Conservation (phyloP, 2,113 vertebrate genomes). For the Pteropus alecto region DNA sequence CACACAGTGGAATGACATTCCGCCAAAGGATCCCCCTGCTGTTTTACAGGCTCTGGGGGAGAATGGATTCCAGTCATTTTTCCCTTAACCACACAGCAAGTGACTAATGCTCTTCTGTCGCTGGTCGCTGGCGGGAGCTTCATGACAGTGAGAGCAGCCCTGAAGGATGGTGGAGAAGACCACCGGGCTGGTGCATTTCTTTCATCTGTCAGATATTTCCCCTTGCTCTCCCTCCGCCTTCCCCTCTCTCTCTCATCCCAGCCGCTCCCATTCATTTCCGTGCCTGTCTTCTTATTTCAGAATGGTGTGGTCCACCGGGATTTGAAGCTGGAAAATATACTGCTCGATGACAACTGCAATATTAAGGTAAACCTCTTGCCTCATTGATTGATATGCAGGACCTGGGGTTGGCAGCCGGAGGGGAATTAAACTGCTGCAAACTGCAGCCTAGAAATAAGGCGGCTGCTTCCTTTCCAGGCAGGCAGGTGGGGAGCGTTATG, state of each 20-base stretch:
- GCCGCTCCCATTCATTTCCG: not conserved
- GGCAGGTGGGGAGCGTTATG: not conserved
- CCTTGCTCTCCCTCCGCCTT: not conserved
- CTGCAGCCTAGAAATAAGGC: not conserved
- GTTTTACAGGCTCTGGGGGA: slow-evolving; percentile 82
- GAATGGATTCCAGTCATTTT: slow-evolving; percentile 86
- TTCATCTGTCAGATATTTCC: slow-evolving; percentile 63
- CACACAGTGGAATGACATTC: slow-evolving; percentile 79
- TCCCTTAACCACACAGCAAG: slow-evolving; percentile 83
- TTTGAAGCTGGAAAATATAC: slow-evolving; percentile 98
- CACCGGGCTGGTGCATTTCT: slow-evolving; percentile 74
- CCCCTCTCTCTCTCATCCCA: not conserved
- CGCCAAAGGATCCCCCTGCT: slow-evolving; percentile 69
- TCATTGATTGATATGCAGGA: not conserved
- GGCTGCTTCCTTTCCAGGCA: not conserved
- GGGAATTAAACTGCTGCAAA: not conserved
- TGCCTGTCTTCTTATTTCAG: slow-evolving; percentile 83
- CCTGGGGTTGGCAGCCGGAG: not conserved
- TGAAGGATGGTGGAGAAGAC: slow-evolving; percentile 76
- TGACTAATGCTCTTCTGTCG: slow-evolving; percentile 81
- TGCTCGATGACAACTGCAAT: slow-evolving; percentile 98
- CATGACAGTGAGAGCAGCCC: slow-evolving; percentile 73
- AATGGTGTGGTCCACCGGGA: slow-evolving; percentile 98
- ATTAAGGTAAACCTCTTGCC: slow-evolving; percentile 91
- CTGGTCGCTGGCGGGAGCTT: slow-evolving; percentile 70